These are phyloP conservation scores for Tor tambroides DNA, from an alignment of 2,113 vertebrate species.

Conservation along the genomic window DNA sequence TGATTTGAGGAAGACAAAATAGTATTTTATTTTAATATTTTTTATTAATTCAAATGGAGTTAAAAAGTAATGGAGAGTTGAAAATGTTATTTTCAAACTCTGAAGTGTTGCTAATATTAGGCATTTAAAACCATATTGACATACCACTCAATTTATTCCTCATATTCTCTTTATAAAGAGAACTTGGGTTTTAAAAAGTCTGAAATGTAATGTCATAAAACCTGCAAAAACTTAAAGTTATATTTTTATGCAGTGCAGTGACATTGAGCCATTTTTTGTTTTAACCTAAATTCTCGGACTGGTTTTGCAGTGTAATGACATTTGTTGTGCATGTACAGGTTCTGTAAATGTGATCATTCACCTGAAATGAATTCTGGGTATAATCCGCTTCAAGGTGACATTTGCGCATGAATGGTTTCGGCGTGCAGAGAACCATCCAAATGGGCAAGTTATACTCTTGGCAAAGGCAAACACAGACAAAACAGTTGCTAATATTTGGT, in stretches of 20 bases:
- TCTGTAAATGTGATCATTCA: conserved; percentile 1
- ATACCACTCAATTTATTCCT: no score
- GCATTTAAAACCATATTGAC: no score
- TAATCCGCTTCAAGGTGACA: conserved; percentile 34
- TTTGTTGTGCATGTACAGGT: background rate
- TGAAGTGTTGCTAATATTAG: no score
- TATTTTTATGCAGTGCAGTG: no score
- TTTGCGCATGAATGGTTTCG: conserved; percentile 10
- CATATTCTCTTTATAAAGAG: no score
- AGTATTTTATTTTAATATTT: no score
- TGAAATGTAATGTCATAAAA: no score
- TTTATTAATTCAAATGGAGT: no score
- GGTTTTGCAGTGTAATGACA: background rate
- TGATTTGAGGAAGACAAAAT: no score
- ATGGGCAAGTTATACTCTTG: background rate
- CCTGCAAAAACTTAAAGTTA: background rate
- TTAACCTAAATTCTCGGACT: background rate
- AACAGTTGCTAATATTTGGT: conserved; percentile 1
- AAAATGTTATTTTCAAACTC: no score
- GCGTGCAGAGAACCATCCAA: background rate
- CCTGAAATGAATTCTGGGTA: background rate
- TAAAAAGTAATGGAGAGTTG: no score
- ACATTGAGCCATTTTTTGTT: background rate
- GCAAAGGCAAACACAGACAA: conserved; percentile 5
- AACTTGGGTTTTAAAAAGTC: no score